Base-by-base conservation (phyloP, 2,888 invertebrate species). In the Chaetogeoica ovagalla region DNA sequence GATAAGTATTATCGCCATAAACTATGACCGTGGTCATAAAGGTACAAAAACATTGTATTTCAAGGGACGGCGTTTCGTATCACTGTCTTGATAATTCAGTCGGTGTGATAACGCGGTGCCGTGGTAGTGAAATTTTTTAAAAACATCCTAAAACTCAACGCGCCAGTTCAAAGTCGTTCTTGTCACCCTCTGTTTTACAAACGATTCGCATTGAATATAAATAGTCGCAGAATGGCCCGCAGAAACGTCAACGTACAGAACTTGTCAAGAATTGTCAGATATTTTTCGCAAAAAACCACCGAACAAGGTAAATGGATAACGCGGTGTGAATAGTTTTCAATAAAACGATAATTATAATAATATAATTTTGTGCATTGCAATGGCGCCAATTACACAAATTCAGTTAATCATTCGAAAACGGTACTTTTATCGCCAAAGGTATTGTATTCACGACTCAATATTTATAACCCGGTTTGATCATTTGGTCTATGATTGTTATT, bases 281-380 rank as follows among this genome's bases (percentile, higher is more conserved):
- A 57, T 63, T 79, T 79, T 63, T 79, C 70, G 6, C 77, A 77
- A 48, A 70, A 79, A 71, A 63, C 23, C 23, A 48, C 55, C 2
- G 70, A 79, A 63, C 63, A 71, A 71, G 79, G 79, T 79, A 63
- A 55, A 2, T 23, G n/a, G 30, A 4, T 9, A 15, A 15, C 11
- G 15, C 13, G 4, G 23, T 52, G 7, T 30, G 1, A 55, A 55
- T 55, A 19, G 19, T 55, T 55, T 55, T 19, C 55, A 55, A 52
- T 19, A 19, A 55, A 30, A 30, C 3, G 6, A 62, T 6, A 62
- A 30, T 43, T 43, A 30, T 30, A 30, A 30, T 30, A 30, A 30
- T 43, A 30, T 30, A 30, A 30, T 30, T 2, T 30, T 30, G 30
- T 30, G 15, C 17, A 30, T 1, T 62, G n/a, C 3, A n/a, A 30